These are phyloP conservation scores for Aromia moschata DNA, from an alignment of 2,888 invertebrate species.

Conservation along the genomic window DNA sequence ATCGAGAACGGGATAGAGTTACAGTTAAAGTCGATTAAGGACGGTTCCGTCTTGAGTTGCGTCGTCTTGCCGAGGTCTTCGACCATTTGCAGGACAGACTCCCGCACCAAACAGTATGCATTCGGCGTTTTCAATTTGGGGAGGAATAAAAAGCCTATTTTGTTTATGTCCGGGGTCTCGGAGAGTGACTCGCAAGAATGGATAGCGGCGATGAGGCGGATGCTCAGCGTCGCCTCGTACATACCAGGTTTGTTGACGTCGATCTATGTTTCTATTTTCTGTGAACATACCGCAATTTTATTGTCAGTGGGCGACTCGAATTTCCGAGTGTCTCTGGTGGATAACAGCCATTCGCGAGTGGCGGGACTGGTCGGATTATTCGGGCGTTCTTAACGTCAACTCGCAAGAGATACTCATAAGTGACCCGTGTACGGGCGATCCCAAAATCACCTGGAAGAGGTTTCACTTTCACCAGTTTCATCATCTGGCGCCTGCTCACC, in stretches of 20 bases:
- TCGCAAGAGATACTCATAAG: slow-evolving; percentile 68
- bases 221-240: slow-evolving; percentile 63
- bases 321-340: slow-evolving; percentile 71
- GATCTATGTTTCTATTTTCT: no score
- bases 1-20: slow-evolving; percentile 67
- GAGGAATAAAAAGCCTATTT: slow-evolving; percentile 68
- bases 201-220: slow-evolving; percentile 72
- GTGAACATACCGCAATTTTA: no score
- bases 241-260: slow-evolving; percentile 54
- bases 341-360: slow-evolving; percentile 71
- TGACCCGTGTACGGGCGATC: slow-evolving; percentile 65
- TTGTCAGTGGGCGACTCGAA: slow-evolving; percentile 62
- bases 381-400: slow-evolving; percentile 67
- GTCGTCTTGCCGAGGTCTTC: slow-evolving; percentile 70
- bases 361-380: slow-evolving; percentile 70
- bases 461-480: slow-evolving; percentile 69
- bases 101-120: slow-evolving; percentile 73
- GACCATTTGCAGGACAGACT: slow-evolving; percentile 71
- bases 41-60: slow-evolving; percentile 59
- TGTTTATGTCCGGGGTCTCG: slow-evolving; percentile 72
- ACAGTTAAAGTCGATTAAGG: slow-evolving; percentile 66
- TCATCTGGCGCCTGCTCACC: slow-evolving; percentile 64
- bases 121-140: slow-evolving; percentile 73
- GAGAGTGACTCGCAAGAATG: slow-evolving; percentile 74
- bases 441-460: slow-evolving; percentile 69